phyloP scores from a whole-genome alignment of 2,797 vertebrate genomes.

The Acomys russatus region DNA sequence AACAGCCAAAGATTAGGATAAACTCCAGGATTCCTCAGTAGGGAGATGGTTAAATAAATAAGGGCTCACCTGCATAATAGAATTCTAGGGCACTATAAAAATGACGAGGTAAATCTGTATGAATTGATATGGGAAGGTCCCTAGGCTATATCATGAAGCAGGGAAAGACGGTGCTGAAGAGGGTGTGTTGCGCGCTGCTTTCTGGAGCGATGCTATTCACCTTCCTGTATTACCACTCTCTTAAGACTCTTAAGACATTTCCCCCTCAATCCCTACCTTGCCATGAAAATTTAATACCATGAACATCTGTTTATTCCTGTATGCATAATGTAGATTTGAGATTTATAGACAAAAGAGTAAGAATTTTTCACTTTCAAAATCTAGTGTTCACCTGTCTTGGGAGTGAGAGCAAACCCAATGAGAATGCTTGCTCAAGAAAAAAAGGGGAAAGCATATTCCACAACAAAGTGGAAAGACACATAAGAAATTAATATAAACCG shows the following conservation, averaged over 20 bases:
- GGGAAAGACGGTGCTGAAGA: not conserved
- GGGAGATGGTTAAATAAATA: not conserved
- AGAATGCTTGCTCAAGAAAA: conserved; percentile 45
- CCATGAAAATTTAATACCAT: conserved; percentile 26
- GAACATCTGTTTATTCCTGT: conserved; percentile 43
- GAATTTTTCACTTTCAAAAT: conserved; percentile 59
- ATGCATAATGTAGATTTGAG: conserved; percentile 45
- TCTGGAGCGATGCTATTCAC: not conserved
- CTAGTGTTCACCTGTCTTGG: conserved; percentile 42
- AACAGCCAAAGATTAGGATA: conserved; percentile 10
- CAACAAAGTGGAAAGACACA: not conserved
- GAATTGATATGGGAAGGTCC: not conserved
- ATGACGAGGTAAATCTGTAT: not conserved
- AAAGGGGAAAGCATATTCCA: not conserved
- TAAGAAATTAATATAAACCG: not conserved
- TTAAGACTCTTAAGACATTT: not conserved
- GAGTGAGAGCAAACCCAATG: not conserved
- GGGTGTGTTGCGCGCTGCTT: not conserved
- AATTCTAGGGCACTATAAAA: not conserved
- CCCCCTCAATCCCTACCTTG: not conserved
- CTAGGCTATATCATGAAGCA: not conserved
- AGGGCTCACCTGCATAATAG: not conserved
- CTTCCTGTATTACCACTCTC: not conserved
- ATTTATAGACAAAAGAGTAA: conserved; percentile 55
- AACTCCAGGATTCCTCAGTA: not conserved